Base-by-base conservation (phyloP, 2,113 vertebrate species). In the Mustelus asterias region DNA sequence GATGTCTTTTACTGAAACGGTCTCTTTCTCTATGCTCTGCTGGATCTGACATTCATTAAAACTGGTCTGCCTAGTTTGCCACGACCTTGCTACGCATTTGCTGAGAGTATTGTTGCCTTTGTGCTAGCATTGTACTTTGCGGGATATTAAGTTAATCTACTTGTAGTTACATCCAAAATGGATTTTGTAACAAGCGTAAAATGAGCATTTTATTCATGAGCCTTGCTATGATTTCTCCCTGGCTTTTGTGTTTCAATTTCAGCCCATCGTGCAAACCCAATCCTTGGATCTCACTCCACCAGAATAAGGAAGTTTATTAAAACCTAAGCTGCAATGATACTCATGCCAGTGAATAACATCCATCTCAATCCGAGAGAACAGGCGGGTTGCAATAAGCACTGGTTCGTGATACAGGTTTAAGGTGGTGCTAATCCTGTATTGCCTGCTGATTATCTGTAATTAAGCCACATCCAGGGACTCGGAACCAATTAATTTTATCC, bases 401-500 rank as follows among this genome's bases (percentile, higher is more conserved):
- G 89, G 48, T 16, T 65, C 33, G 22, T 37, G 63, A 93, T 6
- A 20, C 60, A 65, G 29, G 58, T 63, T 93, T 93, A 93, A 90
- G 58, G n/a, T 58, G 29, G 58, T 33, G 54, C 14, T 90, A 60
- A 60, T 16, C 18, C 60, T n/a, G 14, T n/a, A 92, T 92, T 92
- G 18, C 88, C 33, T 63, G 33, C 20, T 18, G 7, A 63, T 92
- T 92, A 89, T 54, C 54, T n/a, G 3, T 92, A 92, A 63, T 92
- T 92, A 92, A 92, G 88, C 58, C 88, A 18, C 13, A 63, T n/a
- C 20, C 29, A 20, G 26, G 54, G 29, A 16, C 26, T 60, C 33
- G 88, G 88, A 90, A 14, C 58, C 88, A 92, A 63, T 92, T 92
- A 90, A 90, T 90, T 90, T 90, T 33, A 90, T 11, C 26, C 88